Evolutionary conservation across 2,888 invertebrate species (phyloP), one percentile per base, ranked within the genome.

Genomic region (Muscina levida): DNA sequence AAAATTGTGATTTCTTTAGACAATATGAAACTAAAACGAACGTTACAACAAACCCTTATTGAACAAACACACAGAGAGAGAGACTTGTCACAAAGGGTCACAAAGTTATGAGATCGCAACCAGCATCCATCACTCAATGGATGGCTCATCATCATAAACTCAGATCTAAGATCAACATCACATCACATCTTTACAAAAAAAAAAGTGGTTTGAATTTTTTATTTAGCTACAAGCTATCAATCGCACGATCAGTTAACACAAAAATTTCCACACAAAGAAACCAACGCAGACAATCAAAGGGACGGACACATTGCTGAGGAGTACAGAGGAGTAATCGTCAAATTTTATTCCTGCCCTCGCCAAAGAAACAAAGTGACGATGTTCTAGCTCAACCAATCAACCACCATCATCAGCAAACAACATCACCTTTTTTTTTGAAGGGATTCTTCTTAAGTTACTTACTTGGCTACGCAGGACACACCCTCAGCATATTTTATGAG

Each of bases 401-500:
- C 31, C 31, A 31, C 31, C 31, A 31, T 31, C 4, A 3, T 8
- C 31, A 31, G 31, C 31, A 8, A n/a, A n/a, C n/a, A n/a, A n/a
- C n/a, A n/a, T n/a, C n/a, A n/a, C n/a, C n/a, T n/a, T n/a, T n/a
- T n/a, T n/a, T n/a, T n/a, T n/a, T 31, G 8, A 31, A 31, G 31
- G 31, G 31, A 31, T 3, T 31, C n/a, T 31, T 31, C 31, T 31
- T 31, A n/a, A n/a, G n/a, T n/a, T n/a, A 31, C 31, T 8, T 31
- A 5, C 8, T 31, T 8, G 31, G 8, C 31, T 5, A 31, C 8
- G 31, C 31, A 71, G 42, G 74, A 48, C 73, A 77, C 81, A 81
- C 81, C 77, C 81, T 74, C 77, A 77, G 81, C 73, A 67, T 67
- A 74, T 75, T 66, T 73, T 73, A 80, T 80, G 77, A 67, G 31